Conservation (phyloP, 2,113 vertebrate genomes). For the Pipra filicauda region DNA sequence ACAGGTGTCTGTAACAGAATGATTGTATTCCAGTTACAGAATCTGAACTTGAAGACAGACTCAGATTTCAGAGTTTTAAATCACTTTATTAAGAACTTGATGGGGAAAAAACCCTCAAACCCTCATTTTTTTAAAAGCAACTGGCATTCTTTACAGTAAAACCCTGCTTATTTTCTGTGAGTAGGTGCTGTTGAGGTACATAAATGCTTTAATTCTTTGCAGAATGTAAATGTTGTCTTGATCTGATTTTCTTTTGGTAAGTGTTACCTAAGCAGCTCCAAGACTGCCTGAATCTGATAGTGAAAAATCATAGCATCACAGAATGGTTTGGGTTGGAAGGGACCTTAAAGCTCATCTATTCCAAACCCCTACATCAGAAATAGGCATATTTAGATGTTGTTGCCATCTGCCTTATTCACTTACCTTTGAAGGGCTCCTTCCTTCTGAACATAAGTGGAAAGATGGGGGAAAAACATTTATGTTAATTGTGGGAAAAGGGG, state of each 20-base stretch:
- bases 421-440: background rate
- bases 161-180: background rate
- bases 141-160: background rate
- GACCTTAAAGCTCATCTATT: background rate
- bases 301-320: background rate
- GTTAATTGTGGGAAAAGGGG: background rate
- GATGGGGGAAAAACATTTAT: rapidly evolving
- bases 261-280: background rate
- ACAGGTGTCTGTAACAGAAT: background rate
- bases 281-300: background rate
- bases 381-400: background rate
- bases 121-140: background rate
- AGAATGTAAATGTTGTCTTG: background rate
- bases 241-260: background rate
- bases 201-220: background rate
- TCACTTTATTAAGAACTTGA: background rate
- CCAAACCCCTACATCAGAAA: background rate
- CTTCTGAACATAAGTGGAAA: background rate
- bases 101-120: background rate
- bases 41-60: background rate
- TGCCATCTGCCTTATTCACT: background rate
- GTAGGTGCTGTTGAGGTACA: background rate
- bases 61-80: background rate
- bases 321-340: background rate
- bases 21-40: background rate